Evolutionary conservation across 37 sponge, comb jelly and placozoan genomes (phyloP), one percentile per base, ranked within the genome.

Genomic region (Spongia lamella): DNA sequence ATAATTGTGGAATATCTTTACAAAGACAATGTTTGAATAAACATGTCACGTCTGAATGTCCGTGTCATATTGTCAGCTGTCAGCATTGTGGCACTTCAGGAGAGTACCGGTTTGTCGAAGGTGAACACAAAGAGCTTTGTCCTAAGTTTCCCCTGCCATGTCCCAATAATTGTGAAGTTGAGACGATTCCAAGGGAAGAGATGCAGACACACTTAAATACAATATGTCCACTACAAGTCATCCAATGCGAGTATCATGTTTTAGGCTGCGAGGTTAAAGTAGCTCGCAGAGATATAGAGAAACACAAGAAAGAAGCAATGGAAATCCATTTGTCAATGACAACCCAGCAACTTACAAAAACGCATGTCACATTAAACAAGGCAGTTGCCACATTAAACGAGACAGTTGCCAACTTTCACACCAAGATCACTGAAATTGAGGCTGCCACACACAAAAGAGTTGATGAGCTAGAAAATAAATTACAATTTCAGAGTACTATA

Each of bases 101-200:
- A 43, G 47, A 43, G 9, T 9, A 43, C 9, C 47, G 9, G 47
- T 43, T 43, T 43, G 9, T 43, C 47, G 7, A 43, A 9, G 5
- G 47, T 43, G 47, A 43, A 13, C 47, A 43, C 9, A 43, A 43
- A 9, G 9, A 9, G 5, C 47, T 13, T 13, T 43, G 47, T 43
- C 47, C 47, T 9, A 43, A 72, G 33, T 57, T 72, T 0, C 73
- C 73, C 21, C 22, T 72, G 1, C 1, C 16, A 21, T 72, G 73
- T 55, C 73, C 73, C 56, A 72, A 72, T 36, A n/a, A n/a, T 1
- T 72, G 73, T 29, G 30, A 32, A 1, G 59, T 56, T 34, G 24
- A 17, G 20, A 29, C 22, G 0, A 9, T 72, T 13, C 17, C 30
- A 21, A 30, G 54, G 0, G 73, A 72, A 7, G 36, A 56, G 0